Conservation (phyloP, 2,113 vertebrate species). For the Rhynchopsitta pachyrhyncha region DNA sequence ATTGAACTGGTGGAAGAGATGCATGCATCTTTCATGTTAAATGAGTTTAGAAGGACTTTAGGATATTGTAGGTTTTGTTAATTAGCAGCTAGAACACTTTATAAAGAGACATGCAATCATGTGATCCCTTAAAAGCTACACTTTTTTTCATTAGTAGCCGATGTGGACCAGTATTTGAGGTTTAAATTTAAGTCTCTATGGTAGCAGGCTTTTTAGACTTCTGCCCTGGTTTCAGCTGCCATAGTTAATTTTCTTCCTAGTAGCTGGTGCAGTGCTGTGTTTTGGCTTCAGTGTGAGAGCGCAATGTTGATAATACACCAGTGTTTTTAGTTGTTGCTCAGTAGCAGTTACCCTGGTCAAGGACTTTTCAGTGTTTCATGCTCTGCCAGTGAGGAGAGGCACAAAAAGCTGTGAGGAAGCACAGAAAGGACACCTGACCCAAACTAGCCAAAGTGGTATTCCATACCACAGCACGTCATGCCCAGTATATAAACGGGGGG, state of each 20-base stretch:
- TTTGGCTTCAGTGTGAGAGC: neutral
- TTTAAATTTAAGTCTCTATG: neutral
- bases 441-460: no score
- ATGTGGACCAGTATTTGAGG: neutral
- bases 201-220: neutral
- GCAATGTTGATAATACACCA: neutral
- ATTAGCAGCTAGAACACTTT: neutral
- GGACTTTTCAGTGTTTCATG: neutral
- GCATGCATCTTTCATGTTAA: fast-evolving
- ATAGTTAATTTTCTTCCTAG: neutral
- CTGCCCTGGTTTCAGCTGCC: neutral
- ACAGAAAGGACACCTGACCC: neutral
- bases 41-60: neutral
- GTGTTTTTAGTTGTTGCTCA: neutral
- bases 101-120: neutral
- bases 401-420: neutral
- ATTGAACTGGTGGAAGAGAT: neutral
- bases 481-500: neutral
- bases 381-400: neutral
- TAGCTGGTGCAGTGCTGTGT: neutral
- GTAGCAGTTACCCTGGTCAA: neutral
- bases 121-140: neutral
- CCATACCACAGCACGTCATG: no score
- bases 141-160: neutral
- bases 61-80: neutral